A percentile compares a stretch with the other conserved stretches of the same genome.
These are phyloP conservation scores for Lomographa bimaculata DNA, from an alignment of 2,888 invertebrate genomes.

Conservation along the genomic window DNA sequence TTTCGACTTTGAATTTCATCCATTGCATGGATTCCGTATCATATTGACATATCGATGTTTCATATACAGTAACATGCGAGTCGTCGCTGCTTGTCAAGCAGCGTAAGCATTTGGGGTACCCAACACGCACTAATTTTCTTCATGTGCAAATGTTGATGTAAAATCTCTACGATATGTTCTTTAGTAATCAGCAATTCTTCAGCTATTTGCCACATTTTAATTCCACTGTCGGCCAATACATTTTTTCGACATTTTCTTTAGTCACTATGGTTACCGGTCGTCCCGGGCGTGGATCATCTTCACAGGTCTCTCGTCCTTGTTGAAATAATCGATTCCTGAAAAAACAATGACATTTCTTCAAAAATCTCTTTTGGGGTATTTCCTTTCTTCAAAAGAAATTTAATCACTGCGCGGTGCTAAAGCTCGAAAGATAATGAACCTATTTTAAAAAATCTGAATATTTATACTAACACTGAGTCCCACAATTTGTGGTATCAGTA, in stretches of 20 bases:
- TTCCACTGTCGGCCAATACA: neutral
- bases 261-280: neutral
- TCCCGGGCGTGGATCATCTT: neutral
- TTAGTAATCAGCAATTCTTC: conserved; percentile 3
- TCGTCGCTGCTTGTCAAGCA: conserved; percentile 32
- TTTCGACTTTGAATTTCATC: conserved; percentile 31
- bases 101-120: conserved; percentile 39
- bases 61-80: conserved; percentile 30
- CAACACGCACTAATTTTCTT: too few species aligned
- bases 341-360: too few species aligned
- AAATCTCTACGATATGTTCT: neutral
- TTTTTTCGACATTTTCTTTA: neutral
- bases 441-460: too few species aligned
- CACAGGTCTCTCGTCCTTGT: too few species aligned
- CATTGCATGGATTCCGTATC: conserved; percentile 35
- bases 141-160: too few species aligned
- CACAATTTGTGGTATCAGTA: too few species aligned
- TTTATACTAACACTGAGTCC: too few species aligned
- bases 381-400: too few species aligned
- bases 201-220: conserved; percentile 17
- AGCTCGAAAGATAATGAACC: too few species aligned
- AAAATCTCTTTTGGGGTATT: too few species aligned
- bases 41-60: conserved; percentile 39
- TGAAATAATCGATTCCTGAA: too few species aligned
- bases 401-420: too few species aligned